Conservation (phyloP, 2,113 vertebrate genomes). For the Vidua chalybeata region DNA sequence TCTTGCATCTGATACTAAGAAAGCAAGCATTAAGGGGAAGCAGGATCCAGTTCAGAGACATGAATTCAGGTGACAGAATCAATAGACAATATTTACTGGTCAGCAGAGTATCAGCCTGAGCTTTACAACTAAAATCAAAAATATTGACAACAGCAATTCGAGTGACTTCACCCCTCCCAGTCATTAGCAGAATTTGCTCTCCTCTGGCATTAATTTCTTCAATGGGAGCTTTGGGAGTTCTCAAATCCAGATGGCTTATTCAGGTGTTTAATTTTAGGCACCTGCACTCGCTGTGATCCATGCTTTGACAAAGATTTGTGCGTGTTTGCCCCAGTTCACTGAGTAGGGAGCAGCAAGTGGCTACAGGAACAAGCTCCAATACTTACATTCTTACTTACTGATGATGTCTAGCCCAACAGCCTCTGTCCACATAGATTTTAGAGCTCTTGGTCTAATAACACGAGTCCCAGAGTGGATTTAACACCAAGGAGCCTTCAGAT, state of each 20-base stretch:
- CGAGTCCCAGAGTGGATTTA: not conserved
- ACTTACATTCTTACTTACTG: not conserved
- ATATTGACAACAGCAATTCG: not conserved
- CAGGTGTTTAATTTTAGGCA: not conserved
- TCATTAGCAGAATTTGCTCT: not conserved
- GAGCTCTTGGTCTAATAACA: not conserved
- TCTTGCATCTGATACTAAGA: not conserved
- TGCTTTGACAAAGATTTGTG: not conserved
- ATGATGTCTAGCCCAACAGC: not conserved
- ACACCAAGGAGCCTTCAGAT: not conserved
- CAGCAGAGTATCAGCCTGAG: not conserved
- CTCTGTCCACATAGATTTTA: not conserved
- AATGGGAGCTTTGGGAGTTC: not conserved
- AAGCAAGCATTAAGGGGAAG: not conserved
- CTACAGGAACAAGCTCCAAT: not conserved
- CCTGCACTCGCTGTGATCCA: not conserved
- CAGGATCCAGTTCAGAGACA: not conserved
- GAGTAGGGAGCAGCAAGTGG: not conserved
- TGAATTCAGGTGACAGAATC: slow-evolving; percentile 7
- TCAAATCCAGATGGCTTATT: not conserved
- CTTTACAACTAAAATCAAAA: slow-evolving; percentile 1
- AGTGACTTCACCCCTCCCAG: not conserved
- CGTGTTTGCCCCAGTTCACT: not conserved
- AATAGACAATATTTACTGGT: slow-evolving; percentile 14
- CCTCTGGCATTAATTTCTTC: not conserved